Evolutionary conservation across 2,797 vertebrate genomes (phyloP).

Genomic region (Diceros bicornis): DNA sequence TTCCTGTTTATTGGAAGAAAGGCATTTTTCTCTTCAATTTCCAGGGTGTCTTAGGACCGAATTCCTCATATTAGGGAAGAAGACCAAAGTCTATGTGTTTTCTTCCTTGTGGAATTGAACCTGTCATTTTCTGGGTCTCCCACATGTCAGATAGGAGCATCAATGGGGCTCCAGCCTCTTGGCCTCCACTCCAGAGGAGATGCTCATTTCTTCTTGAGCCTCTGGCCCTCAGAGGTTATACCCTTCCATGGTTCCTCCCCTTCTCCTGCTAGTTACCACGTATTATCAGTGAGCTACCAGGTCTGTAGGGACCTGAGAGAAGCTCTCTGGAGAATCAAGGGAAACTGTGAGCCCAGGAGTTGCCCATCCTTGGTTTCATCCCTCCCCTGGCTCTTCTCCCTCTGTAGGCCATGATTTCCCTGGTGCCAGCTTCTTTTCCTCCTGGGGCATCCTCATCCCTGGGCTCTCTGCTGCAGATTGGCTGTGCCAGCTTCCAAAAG

Average conservation of each 20-base stretch:
- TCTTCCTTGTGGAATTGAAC: constrained; percentile 65
- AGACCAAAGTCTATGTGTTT: background rate
- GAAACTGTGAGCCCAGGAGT: constrained; percentile 73
- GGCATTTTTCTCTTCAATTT: constrained; percentile 69
- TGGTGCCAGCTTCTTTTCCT: constrained; percentile 76
- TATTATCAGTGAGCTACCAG: constrained; percentile 64
- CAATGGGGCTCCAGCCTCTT: constrained; percentile 38
- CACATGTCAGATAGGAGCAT: constrained; percentile 15
- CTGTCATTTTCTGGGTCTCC: constrained; percentile 63
- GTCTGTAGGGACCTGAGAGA: constrained; percentile 55
- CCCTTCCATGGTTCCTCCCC: background rate
- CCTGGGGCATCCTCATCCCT: constrained; percentile 62
- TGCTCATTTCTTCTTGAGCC: constrained; percentile 49
- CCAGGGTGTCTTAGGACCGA: constrained; percentile 31
- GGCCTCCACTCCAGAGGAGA: constrained; percentile 34
- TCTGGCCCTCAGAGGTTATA: constrained; percentile 51
- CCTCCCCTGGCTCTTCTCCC: constrained; percentile 64
- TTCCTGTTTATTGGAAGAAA: constrained; percentile 65
- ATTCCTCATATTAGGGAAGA: constrained; percentile 55
- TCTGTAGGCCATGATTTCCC: constrained; percentile 78
- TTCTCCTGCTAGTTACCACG: constrained; percentile 67
- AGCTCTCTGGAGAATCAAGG: constrained; percentile 67
- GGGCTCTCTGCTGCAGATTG: constrained; percentile 71
- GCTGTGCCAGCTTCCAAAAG: constrained; percentile 69
- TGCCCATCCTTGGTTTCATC: constrained; percentile 73